Percentiles rank a stretch among this genome's conserved stretches.
These are phyloP conservation scores for Plestiodon gilberti DNA, from an alignment of 2,113 vertebrate genomes.

Conservation along the genomic window DNA sequence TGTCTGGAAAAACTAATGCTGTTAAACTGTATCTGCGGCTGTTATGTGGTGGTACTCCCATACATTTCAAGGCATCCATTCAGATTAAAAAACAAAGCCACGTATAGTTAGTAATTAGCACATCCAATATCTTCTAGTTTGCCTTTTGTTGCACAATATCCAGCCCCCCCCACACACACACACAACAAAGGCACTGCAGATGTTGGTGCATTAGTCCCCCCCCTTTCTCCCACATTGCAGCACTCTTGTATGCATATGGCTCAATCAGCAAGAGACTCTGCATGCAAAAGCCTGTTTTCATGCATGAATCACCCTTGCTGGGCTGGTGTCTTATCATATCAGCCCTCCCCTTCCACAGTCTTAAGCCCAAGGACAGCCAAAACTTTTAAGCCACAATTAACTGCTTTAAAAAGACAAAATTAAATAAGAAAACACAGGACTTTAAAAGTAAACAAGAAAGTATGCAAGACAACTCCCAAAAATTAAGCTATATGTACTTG, in stretches of 20 bases:
- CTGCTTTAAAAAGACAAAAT: conserved; percentile 22
- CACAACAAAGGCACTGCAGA: background rate
- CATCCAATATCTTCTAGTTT: background rate
- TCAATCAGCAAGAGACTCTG: background rate
- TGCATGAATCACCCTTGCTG: background rate
- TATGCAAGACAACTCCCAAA: conserved; percentile 1
- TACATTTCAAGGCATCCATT: background rate
- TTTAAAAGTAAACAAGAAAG: background rate
- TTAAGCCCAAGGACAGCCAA: background rate
- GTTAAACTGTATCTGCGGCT: background rate
- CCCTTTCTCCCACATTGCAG: background rate
- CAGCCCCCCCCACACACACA: background rate
- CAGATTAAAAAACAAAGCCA: background rate
- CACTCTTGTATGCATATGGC: background rate
- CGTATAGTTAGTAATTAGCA: background rate
- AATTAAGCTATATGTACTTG: background rate
- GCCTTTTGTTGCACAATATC: background rate
- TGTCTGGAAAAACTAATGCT: background rate
- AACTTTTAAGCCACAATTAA: conserved; percentile 4
- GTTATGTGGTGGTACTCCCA: background rate
- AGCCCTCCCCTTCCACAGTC: background rate
- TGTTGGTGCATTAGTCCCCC: background rate
- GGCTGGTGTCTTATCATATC: background rate
- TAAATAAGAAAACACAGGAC: conserved; percentile 16
- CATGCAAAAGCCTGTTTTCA: background rate